Evolutionary conservation across 2,888 invertebrate species (phyloP).

Genomic region (Idaea biselata): DNA sequence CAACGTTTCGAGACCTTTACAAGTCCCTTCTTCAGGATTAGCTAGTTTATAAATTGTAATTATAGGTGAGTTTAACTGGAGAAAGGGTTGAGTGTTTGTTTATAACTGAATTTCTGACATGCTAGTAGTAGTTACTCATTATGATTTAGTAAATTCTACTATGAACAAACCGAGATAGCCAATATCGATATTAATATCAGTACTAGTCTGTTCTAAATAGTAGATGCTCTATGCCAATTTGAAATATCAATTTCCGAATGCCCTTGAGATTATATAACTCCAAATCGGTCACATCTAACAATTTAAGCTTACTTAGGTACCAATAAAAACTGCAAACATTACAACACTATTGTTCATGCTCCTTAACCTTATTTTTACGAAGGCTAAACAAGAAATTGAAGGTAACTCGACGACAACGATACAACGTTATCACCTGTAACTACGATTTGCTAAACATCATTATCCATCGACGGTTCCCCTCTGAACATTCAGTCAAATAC

Average conservation of each 20-base stretch:
- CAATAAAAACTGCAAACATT: slow-evolving; percentile 19
- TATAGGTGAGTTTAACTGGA: too few species aligned
- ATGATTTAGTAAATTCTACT: too few species aligned
- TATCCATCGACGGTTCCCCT: neutral
- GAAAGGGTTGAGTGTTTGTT: too few species aligned
- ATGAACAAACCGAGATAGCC: too few species aligned
- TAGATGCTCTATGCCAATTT: too few species aligned
- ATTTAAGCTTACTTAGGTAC: slow-evolving; percentile 2
- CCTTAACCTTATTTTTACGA: slow-evolving; percentile 46
- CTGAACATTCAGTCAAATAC: neutral
- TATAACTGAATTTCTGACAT: too few species aligned
- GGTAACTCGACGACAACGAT: neutral
- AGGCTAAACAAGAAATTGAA: slow-evolving; percentile 25
- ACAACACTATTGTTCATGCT: slow-evolving; percentile 41
- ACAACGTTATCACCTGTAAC: neutral
- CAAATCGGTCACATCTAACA: slow-evolving; percentile 7
- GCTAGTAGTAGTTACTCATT: too few species aligned
- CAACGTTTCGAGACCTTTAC: too few species aligned
- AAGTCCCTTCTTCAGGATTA: too few species aligned
- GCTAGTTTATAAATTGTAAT: too few species aligned
- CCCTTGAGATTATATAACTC: slow-evolving; percentile 7
- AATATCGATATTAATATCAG: too few species aligned
- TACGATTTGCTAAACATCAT: neutral
- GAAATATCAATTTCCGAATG: neutral
- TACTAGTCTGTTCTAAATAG: too few species aligned